Conservation (phyloP, 2,113 vertebrate genomes). For the Piprites chloris region DNA sequence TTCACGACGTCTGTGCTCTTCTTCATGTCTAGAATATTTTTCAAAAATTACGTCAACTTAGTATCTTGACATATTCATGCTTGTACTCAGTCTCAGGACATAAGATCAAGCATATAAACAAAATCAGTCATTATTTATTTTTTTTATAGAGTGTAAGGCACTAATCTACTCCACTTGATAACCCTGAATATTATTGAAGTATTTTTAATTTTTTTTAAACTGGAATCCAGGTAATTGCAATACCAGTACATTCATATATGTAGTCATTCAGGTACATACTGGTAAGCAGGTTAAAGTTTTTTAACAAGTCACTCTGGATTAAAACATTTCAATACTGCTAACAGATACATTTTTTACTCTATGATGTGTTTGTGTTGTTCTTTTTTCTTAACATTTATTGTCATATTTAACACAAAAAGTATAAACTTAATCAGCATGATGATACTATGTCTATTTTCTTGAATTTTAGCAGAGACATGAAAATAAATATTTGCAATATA, state of each 20-base stretch:
- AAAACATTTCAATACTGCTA: not conserved
- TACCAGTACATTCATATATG: not conserved
- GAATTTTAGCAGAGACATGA: not conserved
- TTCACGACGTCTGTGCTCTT: conserved; percentile 90
- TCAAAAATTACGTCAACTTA: not conserved
- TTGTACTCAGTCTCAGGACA: not conserved
- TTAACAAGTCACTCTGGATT: not conserved
- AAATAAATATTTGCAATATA: not conserved
- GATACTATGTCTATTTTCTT: not conserved
- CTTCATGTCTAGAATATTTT: conserved; percentile 79
- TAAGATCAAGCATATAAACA: not conserved
- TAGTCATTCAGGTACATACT: not conserved
- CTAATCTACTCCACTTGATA: not conserved
- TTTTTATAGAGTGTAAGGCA: not conserved
- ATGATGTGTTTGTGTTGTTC: not conserved
- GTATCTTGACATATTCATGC: not conserved
- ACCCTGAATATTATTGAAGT: not conserved
- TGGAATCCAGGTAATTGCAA: not conserved
- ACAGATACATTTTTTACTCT: not conserved
- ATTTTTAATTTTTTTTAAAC: not conserved
- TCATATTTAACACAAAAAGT: not conserved
- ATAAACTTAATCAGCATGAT: not conserved
- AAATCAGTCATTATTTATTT: not conserved
- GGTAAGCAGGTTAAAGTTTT: not conserved
- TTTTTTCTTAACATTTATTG: not conserved